A percentile compares a stretch with the other conserved stretches of the same genome.
Conservation (phyloP, 2,113 vertebrate genomes). For the Epinephelus fuscoguttatus region DNA sequence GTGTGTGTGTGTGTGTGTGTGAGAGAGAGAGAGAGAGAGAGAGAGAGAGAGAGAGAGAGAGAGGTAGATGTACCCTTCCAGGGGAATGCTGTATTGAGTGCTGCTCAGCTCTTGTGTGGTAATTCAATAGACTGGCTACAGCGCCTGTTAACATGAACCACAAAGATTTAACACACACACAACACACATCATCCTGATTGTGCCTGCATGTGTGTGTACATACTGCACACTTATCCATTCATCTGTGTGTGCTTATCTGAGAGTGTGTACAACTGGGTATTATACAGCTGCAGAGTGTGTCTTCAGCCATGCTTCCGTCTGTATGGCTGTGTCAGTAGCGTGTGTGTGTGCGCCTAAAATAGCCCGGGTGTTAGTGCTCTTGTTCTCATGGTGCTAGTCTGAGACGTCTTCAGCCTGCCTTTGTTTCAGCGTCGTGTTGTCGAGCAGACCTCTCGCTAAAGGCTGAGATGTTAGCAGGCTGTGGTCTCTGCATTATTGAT, state of each 20-base stretch:
- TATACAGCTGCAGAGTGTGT: constrained; percentile 26
- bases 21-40: too few relatives aligned
- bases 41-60: too few relatives aligned
- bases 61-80: not conserved
- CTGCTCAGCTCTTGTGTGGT: constrained; percentile 24
- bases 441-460: constrained; percentile 46
- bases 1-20: too few relatives aligned
- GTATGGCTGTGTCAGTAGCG: not conserved
- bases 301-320: not conserved
- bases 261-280: constrained; percentile 23
- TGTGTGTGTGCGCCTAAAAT: constrained; percentile 34
- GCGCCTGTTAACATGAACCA: constrained; percentile 20
- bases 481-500: constrained; percentile 77
- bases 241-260: constrained; percentile 22
- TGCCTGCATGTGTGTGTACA: constrained; percentile 6
- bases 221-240: constrained; percentile 15
- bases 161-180: constrained; percentile 6
- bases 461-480: constrained; percentile 68
- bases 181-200: constrained; percentile 19
- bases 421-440: constrained; percentile 49
- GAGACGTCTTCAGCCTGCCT: constrained; percentile 37
- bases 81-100: constrained; percentile 19
- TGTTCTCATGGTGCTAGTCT: constrained; percentile 41
- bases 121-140: constrained; percentile 42
- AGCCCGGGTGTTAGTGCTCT: constrained; percentile 16